A percentile compares a stretch with the other conserved stretches of the same genome.
These are phyloP conservation scores for Drosophila busckii DNA, from an alignment of 1,140 invertebrate genomes.

Conservation along the genomic window DNA sequence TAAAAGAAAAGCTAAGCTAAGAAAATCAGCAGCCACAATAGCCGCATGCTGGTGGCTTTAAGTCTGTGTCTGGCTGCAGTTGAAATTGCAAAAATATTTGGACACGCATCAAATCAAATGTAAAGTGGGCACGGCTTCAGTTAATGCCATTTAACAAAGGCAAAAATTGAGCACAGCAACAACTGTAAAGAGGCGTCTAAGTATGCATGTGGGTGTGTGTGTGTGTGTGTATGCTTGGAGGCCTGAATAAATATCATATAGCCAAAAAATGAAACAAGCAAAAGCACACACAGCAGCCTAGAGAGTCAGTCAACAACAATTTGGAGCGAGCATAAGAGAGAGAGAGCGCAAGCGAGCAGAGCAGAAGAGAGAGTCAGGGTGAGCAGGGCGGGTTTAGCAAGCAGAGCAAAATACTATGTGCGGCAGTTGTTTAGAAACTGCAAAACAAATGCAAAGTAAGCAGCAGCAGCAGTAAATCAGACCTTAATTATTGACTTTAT, in stretches of 20 bases:
- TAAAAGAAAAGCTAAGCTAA: background rate
- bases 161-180: conserved; percentile 20
- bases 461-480: no score
- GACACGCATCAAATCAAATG: conserved; percentile 51
- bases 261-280: conserved; percentile 45
- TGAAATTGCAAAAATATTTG: conserved; percentile 50
- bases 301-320: background rate
- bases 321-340: background rate
- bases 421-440: conserved; percentile 8
- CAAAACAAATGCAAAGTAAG: no score
- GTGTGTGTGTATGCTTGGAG: conserved; percentile 1
- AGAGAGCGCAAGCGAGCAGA: background rate
- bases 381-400: no score
- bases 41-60: conserved; percentile 5
- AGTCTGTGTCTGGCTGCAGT: conserved; percentile 12
- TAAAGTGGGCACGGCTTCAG: conserved; percentile 54
- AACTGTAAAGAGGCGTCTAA: conserved; percentile 9
- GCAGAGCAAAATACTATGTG: conserved; percentile 8
- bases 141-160: conserved; percentile 63
- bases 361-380: no score
- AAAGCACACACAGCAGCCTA: conserved; percentile 31
- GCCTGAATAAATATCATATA: conserved; percentile 6
- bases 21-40: background rate
- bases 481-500: no score
- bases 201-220: background rate